Evolutionary conservation across 2,797 vertebrate genomes (phyloP).

Genomic region (Tokudaia muenninki): DNA sequence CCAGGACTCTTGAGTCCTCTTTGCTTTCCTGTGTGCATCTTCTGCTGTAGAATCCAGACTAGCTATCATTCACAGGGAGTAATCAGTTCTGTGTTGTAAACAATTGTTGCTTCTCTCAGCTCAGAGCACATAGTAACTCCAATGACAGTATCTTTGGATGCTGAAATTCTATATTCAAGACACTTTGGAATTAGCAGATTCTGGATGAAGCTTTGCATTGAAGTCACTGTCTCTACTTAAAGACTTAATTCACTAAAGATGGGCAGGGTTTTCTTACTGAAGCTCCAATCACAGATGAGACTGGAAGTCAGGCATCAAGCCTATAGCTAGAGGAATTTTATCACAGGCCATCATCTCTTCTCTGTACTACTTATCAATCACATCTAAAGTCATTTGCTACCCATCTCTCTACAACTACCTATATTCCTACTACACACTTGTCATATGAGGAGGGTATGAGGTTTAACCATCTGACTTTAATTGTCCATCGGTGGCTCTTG

Average conservation of each 20-base stretch:
- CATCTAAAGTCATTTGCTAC: neutral
- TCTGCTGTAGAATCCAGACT: neutral
- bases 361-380: neutral
- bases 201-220: neutral
- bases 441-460: neutral
- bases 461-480: neutral
- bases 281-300: neutral
- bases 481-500: neutral
- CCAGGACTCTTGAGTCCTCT: neutral
- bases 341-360: neutral
- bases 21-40: neutral
- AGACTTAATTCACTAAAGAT: neutral
- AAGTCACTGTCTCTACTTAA: neutral
- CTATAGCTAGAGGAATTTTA: neutral
- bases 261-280: neutral
- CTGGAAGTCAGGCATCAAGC: neutral
- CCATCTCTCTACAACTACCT: neutral
- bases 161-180: slow-evolving; percentile 33
- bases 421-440: neutral
- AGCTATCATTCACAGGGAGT: neutral
- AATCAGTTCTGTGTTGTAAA: neutral
- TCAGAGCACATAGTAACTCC: neutral
- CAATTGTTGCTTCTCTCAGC: slow-evolving; percentile 49
- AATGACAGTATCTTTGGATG: neutral
- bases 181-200: neutral